Base-by-base conservation (phyloP, 2,888 invertebrate genomes). In the Tenthredo livida region DNA sequence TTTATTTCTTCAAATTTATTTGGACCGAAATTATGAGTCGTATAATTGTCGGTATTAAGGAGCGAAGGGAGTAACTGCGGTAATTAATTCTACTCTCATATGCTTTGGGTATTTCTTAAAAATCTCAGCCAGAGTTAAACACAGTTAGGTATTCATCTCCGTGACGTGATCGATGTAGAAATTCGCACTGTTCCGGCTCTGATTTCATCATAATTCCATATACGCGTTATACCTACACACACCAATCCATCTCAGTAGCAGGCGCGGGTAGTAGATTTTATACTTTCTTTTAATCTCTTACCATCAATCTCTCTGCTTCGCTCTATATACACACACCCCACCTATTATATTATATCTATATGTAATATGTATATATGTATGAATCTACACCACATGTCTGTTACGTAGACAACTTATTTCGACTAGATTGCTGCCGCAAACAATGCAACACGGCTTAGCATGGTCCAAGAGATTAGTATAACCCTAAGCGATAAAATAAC, bases 201-300 rank as follows among this genome's bases (percentile, higher is more conserved):
- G 54, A 77, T 77, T 77, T 77, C 77, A 77, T 77, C 73, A 77
- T 29, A 29, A 33, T 73, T 40, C 33, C n/a, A 33, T 77, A 50
- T 29, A 25, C 12, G 29, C 33, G 17, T 17, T 40, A 21, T 40
- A 37, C 7, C 7, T 37, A 73, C 73, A 25, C 43, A 73, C 77
- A 77, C 77, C 37, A 33, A 77, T 77, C 77, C 77, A 77, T 77
- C 77, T 77, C 77, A 17, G 15, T 5, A 33, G 12, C 15, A 67
- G 29, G 29, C 12, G 17, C 50, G 25, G 29, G 17, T 50, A 7
- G 29, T 47, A 29, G 73, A 25, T 29, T 47, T 17, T 47, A 77
- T 50, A 77, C 77, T 77, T 77, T 77, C 77, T 54, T 77, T 77
- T 77, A 77, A 77, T 77, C 50, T 77, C 50, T 77, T 50, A 54